Evolutionary conservation across 2,888 invertebrate species (phyloP), one percentile per base, ranked within the genome.

Genomic region (Athalia circularis): DNA sequence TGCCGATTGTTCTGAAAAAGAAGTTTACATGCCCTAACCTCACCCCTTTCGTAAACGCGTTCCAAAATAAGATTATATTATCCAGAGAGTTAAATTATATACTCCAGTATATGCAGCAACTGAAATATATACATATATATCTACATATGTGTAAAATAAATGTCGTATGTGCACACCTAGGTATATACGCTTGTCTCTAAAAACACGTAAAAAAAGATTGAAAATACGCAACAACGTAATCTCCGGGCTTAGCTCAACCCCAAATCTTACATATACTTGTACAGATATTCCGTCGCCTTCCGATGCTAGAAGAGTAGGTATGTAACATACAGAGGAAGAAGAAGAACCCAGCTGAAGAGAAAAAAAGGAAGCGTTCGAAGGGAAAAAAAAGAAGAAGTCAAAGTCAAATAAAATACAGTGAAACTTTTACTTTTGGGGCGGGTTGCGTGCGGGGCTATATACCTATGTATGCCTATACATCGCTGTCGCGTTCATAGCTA

Each of bases 201-300:
- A 59, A 72, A 72, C 72, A 72, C 57, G 75, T 62, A 74, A 79
- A 68, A 80, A 83, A 81, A 77, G 79, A 82, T 83, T 65, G 79
- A 81, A 83, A 84, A 84, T 79, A 77, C 59, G 80, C 78, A 57
- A 65, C 13, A 74, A 54, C 48, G 57, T 72, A 72, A 72, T 72
- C 72, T 57, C 57, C 9, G 8, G 59, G 8, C 57, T 9, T 59
- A 47, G 59, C 72, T 47, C 5, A 45, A 72, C 59, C 59, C 72
- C 54, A 29, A 29, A 29, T 29, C 29, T 29, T 29, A 29, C 29
- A 29, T 29, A 29, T 29, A 6, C 50, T 15, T n/a, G 50, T n/a
- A 64, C 43, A 64, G n/a, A 5, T 64, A n/a, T 6, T 29, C 6
- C n/a, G 59, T 59, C 3, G n/a, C 13, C 7, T 65, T 48, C 47